Evolutionary conservation across 1,140 invertebrate species (phyloP).

Genomic region (Heliothis subflexa): DNA sequence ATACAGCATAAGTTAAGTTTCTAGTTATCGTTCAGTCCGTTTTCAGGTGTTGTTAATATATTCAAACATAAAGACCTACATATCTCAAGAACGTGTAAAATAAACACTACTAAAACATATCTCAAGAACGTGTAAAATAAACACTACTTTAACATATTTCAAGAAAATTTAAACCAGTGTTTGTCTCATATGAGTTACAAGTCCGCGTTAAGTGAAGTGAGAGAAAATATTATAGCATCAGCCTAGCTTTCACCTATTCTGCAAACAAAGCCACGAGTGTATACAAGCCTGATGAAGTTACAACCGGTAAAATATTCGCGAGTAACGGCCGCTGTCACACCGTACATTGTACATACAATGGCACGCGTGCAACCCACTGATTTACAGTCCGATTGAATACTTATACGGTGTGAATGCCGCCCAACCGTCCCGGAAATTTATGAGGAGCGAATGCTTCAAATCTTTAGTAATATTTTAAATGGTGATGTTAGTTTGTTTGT

Average conservation of each 20-base stretch:
- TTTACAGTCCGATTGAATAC: conserved; percentile 56
- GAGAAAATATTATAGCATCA: conserved; percentile 11
- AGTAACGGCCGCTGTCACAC: conserved; percentile 46
- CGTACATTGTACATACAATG: conserved; percentile 47
- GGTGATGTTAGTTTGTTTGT: no score
- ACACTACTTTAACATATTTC: no score
- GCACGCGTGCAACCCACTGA: conserved; percentile 47
- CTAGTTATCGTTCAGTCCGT: no score
- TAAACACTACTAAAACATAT: no score
- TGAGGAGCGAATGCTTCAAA: conserved; percentile 1
- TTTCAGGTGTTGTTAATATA: no score
- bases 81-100: no score
- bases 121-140: no score
- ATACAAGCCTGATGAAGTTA: conserved; percentile 28
- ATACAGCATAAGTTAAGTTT: no score
- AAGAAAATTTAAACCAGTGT: background rate
- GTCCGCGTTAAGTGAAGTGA: background rate
- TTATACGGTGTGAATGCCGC: conserved; percentile 51
- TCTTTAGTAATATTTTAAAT: no score
- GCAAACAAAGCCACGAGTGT: conserved; percentile 9
- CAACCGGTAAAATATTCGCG: conserved; percentile 38
- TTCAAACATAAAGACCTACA: no score
- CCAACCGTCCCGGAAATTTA: conserved; percentile 35
- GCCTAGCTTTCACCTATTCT: conserved; percentile 4
- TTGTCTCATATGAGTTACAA: background rate